Conservation (phyloP, 2,797 vertebrate genomes). For the Amphiprion clarkii region DNA sequence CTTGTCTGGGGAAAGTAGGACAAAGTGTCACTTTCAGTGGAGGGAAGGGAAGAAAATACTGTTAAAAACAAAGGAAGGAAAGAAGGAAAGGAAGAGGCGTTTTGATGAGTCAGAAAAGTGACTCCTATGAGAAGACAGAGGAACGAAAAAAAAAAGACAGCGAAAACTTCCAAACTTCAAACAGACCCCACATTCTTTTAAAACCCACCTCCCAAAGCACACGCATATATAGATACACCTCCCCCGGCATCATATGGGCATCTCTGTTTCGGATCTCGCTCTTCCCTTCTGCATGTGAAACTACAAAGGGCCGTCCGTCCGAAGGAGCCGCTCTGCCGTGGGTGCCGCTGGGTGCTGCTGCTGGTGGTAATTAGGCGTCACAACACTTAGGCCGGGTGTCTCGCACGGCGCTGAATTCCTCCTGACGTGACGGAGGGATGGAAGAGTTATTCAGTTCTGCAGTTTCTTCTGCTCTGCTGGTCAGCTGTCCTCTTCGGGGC, state of each 20-base stretch:
- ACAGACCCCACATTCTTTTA: constrained; percentile 60
- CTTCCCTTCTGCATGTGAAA: constrained; percentile 55
- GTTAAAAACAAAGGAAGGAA: constrained; percentile 52
- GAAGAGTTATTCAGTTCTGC: constrained; percentile 77
- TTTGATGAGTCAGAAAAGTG: constrained; percentile 72
- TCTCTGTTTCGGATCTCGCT: constrained; percentile 20
- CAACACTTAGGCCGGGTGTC: constrained; percentile 81
- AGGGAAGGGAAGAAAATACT: constrained; percentile 10
- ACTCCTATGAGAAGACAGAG: constrained; percentile 33
- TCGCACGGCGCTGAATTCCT: constrained; percentile 65
- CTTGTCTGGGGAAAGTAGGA: constrained; percentile 58
- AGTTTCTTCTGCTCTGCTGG: constrained; percentile 82
- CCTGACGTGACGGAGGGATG: constrained; percentile 81
- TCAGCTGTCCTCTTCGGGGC: constrained; percentile 81
- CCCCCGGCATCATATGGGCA: constrained; percentile 23
- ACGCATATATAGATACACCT: constrained; percentile 7
- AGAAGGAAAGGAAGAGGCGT: constrained; percentile 44
- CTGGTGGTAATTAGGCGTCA: constrained; percentile 85
- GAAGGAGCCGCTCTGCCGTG: constrained; percentile 58
- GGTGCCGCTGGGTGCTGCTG: constrained; percentile 70
- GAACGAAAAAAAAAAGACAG: neutral
- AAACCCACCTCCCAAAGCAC: constrained; percentile 47
- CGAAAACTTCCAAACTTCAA: constrained; percentile 64
- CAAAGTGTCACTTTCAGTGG: constrained; percentile 53
- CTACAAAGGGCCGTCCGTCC: constrained; percentile 78